Evolutionary conservation across 2,113 vertebrate species (phyloP), one percentile per base, ranked within the genome.

Genomic region (Channa maculata): DNA sequence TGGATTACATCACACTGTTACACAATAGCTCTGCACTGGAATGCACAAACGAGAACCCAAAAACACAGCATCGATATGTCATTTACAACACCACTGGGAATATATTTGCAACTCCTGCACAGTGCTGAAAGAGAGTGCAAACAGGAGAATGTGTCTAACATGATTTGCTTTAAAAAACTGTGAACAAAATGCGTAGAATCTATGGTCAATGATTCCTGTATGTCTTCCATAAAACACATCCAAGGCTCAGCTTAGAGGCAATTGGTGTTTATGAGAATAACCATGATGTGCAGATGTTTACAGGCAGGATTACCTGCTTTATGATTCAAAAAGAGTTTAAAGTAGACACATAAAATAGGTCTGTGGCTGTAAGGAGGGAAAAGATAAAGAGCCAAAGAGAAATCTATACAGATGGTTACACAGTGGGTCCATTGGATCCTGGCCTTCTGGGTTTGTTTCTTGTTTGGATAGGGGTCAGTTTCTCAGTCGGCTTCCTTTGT

Each of bases 361-460:
- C 11, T 61, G 65, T 63, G 65, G 67, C 75, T 60, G 46, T 34
- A 43, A 51, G 34, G 46, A 64, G 15, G 46, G 41, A 49, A 43
- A 14, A 76, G 57, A 80, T 58, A 65, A 15, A 66, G 57, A 59
- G 73, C 38, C 37, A 54, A 60, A 82, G 68, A 83, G 80, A 80
- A 86, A 55, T 86, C 52, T 71, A 75, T 84, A 74, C 93, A 94
- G 92, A 94, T 94, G 92, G 94, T 85, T 57, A 91, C 94, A 81
- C 94, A 93, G 94, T 92, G 73, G 91, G 92, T 82, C 82, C 74
- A 71, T 73, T 92, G 93, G 91, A 92, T 80, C 64, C 82, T 85
- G 80, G 93, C 84, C 87, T 86, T 89, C 70, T 91, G 82, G 89
- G 91, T 92, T 76, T 83, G 82, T 88, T 91, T 86, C 90, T 88